Base-by-base conservation (phyloP, 2,888 invertebrate genomes). In the Paralinhomoeus sp. region DNA sequence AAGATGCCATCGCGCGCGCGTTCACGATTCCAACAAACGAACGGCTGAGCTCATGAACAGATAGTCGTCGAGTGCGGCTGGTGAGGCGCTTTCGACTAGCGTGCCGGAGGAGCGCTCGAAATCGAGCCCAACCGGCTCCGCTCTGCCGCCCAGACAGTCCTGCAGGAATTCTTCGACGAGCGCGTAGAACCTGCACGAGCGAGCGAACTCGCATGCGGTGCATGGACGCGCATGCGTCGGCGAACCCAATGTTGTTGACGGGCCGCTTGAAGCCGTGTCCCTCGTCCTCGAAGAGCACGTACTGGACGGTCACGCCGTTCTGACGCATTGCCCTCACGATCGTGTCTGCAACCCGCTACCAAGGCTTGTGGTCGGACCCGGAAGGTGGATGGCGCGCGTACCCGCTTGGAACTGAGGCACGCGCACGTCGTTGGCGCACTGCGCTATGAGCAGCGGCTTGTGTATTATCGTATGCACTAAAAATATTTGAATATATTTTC, bases 351-450 rank as follows among this genome's bases (percentile, higher is more conserved):
- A 36, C n/a, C n/a, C n/a, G n/a, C n/a, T n/a, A n/a, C n/a, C n/a
- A n/a, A n/a, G n/a, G n/a, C n/a, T n/a, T n/a, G n/a, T n/a, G n/a
- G n/a, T n/a, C n/a, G n/a, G n/a, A n/a, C n/a, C n/a, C n/a, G n/a
- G n/a, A 36, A 9, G 18, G 21, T 17, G 9, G 9, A 17, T 9
- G 15, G 15, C 36, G 21, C 5, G 18, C 24, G 27, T 18, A 49
- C 53, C 57, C 3, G 57, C 55, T 45, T 60, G 59, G 20, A 51
- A 45, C 42, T 60, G 56, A 41, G 53, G 53, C 41, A 60, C 60
- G 24, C 57, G 52, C 12, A 58, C 57, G 47, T 60, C 60, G 45
- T 60, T 60, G 39, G 57, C 51, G 21, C 60, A 57, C 47, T 60
- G 60, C 34, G 58, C 54, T 31, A 60, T 56, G 48, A 60, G 50